These are phyloP conservation scores for Spodoptera litura DNA, from an alignment of 1,140 invertebrate species.

Conservation along the genomic window DNA sequence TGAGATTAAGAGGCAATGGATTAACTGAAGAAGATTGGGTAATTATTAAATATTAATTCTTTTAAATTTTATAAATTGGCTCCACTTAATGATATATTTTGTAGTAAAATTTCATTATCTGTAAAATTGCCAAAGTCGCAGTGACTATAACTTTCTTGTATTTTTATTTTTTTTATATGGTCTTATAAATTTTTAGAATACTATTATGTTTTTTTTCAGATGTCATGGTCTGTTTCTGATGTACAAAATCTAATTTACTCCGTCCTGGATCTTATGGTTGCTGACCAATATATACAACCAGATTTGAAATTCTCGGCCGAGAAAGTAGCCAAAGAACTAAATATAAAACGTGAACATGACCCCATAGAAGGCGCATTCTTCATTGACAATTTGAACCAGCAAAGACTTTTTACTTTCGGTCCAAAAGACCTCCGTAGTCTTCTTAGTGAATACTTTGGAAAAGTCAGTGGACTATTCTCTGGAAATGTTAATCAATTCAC, in stretches of 20 bases:
- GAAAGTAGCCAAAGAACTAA: constrained; percentile 86
- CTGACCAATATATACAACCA: constrained; percentile 44
- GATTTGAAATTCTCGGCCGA: constrained; percentile 77
- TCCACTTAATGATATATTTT: too few species aligned
- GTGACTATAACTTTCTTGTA: too few species aligned
- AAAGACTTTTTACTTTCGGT: constrained; percentile 86
- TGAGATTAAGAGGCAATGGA: constrained; percentile 79
- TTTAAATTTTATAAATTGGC: too few species aligned
- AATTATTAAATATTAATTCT: constrained; percentile 42
- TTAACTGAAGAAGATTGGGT: constrained; percentile 75
- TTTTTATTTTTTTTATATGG: too few species aligned
- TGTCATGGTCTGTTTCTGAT: constrained; percentile 82
- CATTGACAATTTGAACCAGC: constrained; percentile 73
- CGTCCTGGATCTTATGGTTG: constrained; percentile 66
- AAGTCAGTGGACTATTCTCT: constrained; percentile 61
- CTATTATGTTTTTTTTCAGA: constrained; percentile 58
- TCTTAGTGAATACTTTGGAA: constrained; percentile 69
- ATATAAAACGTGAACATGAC: constrained; percentile 85
- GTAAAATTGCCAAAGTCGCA: too few species aligned
- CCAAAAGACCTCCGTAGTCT: constrained; percentile 84
- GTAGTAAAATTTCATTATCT: too few species aligned
- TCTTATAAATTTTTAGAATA: background rate
- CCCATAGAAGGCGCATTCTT: constrained; percentile 88
- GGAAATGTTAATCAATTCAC: constrained; percentile 86
- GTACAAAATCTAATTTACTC: constrained; percentile 81